Evolutionary conservation across 2,113 vertebrate genomes (phyloP).

Genomic region (Scytalopus superciliaris): DNA sequence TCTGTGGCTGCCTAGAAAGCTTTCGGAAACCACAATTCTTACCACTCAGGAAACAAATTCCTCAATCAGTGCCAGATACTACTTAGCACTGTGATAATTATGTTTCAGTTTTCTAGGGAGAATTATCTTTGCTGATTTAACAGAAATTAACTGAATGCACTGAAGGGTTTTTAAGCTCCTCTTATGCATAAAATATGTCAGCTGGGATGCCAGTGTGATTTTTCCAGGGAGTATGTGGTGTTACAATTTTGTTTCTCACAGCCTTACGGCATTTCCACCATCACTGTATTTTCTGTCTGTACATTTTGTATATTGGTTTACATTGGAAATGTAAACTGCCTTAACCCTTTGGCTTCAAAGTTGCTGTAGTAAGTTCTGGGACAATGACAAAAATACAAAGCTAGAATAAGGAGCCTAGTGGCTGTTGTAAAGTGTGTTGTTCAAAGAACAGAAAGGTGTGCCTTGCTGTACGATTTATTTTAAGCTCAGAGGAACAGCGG

Average conservation of each 20-base stretch:
- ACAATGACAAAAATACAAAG: not conserved
- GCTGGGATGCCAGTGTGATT: not conserved
- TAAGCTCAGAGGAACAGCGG: not conserved
- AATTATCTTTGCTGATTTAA: conserved; percentile 27
- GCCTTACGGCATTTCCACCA: not conserved
- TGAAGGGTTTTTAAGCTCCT: not conserved
- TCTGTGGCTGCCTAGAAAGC: not conserved
- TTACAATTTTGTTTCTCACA: not conserved
- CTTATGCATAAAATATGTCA: not conserved
- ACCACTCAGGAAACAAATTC: conserved; percentile 27
- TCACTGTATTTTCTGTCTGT: not conserved
- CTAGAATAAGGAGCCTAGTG: not conserved
- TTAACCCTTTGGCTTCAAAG: not conserved
- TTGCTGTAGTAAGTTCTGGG: not conserved
- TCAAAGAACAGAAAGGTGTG: not conserved
- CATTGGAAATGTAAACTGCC: not conserved
- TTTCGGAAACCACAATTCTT: conserved; percentile 10
- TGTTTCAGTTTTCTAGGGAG: conserved; percentile 22
- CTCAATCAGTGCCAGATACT: conserved; percentile 14
- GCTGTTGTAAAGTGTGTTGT: not conserved
- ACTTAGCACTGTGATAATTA: conserved; percentile 14
- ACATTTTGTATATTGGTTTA: not conserved
- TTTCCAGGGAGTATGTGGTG: not conserved
- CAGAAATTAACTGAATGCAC: not conserved
- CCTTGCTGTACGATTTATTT: not conserved